Conservation (phyloP, 1,140 invertebrate species). For the Physella acuta region DNA sequence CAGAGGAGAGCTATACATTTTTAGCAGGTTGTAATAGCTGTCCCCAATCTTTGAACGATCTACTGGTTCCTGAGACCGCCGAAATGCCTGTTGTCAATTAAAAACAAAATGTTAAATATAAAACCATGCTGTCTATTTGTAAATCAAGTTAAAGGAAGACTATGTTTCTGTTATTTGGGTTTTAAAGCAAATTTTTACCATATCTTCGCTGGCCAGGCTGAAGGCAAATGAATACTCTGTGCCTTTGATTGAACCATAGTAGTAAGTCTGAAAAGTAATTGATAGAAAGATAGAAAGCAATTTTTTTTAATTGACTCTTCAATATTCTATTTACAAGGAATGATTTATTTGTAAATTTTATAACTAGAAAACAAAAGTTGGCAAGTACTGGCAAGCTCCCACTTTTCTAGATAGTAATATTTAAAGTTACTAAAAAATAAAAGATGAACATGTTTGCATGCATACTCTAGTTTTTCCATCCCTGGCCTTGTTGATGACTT, state of each 20-base stretch:
- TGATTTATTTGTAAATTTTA: too few relatives aligned
- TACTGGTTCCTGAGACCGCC: slow-evolving; percentile 57
- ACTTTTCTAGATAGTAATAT: too few relatives aligned
- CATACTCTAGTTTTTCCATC: slow-evolving; percentile 50
- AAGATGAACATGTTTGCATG: too few relatives aligned
- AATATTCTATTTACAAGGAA: too few relatives aligned
- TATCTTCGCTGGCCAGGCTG: slow-evolving; percentile 58
- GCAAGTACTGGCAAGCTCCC: too few relatives aligned
- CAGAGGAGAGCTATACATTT: slow-evolving; percentile 55
- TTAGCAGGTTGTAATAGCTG: slow-evolving; percentile 60
- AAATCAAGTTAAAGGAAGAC: too few relatives aligned
- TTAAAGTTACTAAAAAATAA: too few relatives aligned
- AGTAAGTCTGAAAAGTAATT: slow-evolving; percentile 53
- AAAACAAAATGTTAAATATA: slow-evolving; percentile 1
- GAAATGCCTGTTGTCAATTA: slow-evolving; percentile 49
- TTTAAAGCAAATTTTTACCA: too few relatives aligned
- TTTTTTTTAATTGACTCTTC: too few relatives aligned
- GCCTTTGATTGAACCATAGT: slow-evolving; percentile 57
- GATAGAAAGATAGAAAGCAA: not conserved
- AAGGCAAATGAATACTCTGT: slow-evolving; percentile 62
- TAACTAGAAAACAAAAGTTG: too few relatives aligned
- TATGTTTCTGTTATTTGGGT: too few relatives aligned
- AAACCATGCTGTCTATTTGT: not conserved
- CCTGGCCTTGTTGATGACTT: slow-evolving; percentile 45
- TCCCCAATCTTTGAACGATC: slow-evolving; percentile 44